Evolutionary conservation across 2,113 vertebrate genomes (phyloP).

Genomic region (Meles meles): DNA sequence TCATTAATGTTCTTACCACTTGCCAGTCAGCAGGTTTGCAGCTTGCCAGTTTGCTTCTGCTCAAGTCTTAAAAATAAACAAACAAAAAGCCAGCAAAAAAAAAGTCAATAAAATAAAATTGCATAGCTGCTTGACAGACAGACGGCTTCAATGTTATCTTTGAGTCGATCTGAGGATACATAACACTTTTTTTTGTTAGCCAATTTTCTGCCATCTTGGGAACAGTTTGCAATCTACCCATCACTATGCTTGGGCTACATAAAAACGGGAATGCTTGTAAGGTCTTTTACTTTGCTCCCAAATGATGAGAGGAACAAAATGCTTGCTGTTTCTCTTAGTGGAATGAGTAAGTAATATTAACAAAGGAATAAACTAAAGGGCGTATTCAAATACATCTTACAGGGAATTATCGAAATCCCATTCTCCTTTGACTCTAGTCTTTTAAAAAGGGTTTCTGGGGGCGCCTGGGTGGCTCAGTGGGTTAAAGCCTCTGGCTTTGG

Average conservation of each 20-base stretch:
- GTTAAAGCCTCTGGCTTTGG: too few species aligned
- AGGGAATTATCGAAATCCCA: slow-evolving; percentile 43
- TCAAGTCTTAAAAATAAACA: neutral
- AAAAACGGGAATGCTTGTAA: neutral
- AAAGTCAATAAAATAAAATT: neutral
- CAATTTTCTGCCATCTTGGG: neutral
- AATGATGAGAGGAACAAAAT: neutral
- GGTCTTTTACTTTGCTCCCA: neutral
- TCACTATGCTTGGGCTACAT: neutral
- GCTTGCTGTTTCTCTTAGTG: neutral
- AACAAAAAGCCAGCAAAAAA: neutral
- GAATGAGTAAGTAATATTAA: slow-evolving; percentile 37
- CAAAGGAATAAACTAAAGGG: slow-evolving; percentile 41
- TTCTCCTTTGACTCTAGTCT: slow-evolving; percentile 35
- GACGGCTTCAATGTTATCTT: neutral
- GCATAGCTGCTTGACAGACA: neutral
- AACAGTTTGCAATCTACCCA: neutral
- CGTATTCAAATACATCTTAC: slow-evolving; percentile 50
- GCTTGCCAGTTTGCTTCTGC: neutral
- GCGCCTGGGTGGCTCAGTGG: too few species aligned
- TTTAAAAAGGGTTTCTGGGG: slow-evolving; percentile 71
- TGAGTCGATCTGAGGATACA: neutral
- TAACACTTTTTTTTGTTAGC: neutral
- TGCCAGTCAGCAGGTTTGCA: neutral
- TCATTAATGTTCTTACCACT: neutral